Base-by-base conservation (phyloP, 2,888 invertebrate species). In the Callimorpha dominula region DNA sequence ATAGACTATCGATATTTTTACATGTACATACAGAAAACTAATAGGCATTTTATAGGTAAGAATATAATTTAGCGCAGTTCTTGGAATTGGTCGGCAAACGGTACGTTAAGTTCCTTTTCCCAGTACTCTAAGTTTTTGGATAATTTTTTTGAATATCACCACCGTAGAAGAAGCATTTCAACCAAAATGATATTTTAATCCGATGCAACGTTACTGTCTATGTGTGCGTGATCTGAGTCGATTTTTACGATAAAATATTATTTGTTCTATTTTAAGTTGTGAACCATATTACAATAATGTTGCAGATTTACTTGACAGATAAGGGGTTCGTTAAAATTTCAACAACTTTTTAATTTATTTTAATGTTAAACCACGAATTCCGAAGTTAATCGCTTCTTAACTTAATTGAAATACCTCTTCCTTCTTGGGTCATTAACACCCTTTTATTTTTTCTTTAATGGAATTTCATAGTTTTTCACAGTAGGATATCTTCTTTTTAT, bases 341-440 rank as follows among this genome's bases (percentile, higher is more conserved):
- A 74, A 2, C 67, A 76, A 79, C 31, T 72, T 75, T 74, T 66
- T 75, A 20, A 81, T 67, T 74, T 75, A 77, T 74, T 74, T 65
- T 71, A 78, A 82, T 69, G 60, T 70, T 46, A 42, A 74, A 71
- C 66, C 70, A 70, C 60, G 73, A 78, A 85, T 85, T 74, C 76
- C 74, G 49, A 62, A 68, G 78, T 80, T 84, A 85, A 86, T 86
- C 75, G 82, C 72, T 81, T 84, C 80, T 78, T 80, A 79, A 70
- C 66, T 87, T 85, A 80, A 86, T 85, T 78, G 79, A 79, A 83
- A 85, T 87, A 73, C 77, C 78, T 71, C 68, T 72, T 77, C 73
- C 70, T 57, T 65, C 2, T 60, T 77, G 70, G 65, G 68, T 81
- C 78, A 74, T 81, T 85, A 83, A 70, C 40, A 71, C 72, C 72